A percentile compares a stretch with the other conserved stretches of the same genome.
Evolutionary conservation across 2,797 vertebrate genomes (phyloP).

Genomic region (Danio choprae): DNA sequence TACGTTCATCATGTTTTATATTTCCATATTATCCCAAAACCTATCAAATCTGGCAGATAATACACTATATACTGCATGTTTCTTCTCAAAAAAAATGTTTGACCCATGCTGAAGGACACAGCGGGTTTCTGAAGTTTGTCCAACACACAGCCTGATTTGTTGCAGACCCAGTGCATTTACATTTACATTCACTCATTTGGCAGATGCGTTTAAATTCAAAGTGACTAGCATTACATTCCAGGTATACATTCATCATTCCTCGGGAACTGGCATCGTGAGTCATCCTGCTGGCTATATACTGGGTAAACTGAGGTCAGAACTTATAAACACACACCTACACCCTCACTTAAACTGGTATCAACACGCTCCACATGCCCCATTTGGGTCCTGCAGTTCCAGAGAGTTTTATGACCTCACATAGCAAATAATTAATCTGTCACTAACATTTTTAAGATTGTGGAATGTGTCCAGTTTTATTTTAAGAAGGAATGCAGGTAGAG

Average conservation of each 20-base stretch:
- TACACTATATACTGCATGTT: background rate
- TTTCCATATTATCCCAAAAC: background rate
- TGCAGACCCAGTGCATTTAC: background rate
- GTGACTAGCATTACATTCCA: constrained; percentile 5
- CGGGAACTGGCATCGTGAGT: background rate
- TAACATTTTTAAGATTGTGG: background rate
- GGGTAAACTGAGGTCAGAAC: constrained; percentile 2
- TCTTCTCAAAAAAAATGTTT: background rate
- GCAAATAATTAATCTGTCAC: constrained; percentile 41
- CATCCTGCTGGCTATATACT: background rate
- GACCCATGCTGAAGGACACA: constrained; percentile 6
- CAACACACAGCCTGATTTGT: background rate
- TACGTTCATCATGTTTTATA: background rate
- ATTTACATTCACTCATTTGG: background rate
- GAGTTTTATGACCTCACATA: constrained; percentile 42
- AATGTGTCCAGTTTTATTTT: background rate
- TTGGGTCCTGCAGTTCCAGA: constrained; percentile 20
- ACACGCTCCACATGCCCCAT: constrained; percentile 19
- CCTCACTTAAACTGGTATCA: background rate
- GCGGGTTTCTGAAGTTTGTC: constrained; percentile 28
- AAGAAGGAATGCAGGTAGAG: background rate
- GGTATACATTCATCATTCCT: constrained; percentile 1
- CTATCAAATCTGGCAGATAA: background rate
- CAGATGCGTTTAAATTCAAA: background rate
- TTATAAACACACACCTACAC: constrained; percentile 4